Percentiles rank a stretch among this genome's conserved stretches.
phyloP scores from a whole-genome alignment of 2,797 vertebrate genomes.

The Periophthalmus magnuspinnatus region DNA sequence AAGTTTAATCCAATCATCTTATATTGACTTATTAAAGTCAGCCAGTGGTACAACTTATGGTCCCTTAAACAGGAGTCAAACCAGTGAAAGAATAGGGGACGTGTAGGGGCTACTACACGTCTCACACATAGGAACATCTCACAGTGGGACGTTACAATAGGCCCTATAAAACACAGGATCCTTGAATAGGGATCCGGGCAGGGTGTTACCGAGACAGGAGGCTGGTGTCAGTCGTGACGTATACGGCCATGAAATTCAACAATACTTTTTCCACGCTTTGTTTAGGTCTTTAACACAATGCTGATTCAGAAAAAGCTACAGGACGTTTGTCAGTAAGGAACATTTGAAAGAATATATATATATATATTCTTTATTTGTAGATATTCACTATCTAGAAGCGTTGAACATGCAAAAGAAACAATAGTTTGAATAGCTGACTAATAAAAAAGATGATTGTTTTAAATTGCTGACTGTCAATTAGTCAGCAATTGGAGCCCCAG shows the following conservation, averaged over 20 bases:
- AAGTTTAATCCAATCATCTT: too few species aligned
- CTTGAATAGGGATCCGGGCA: conserved; percentile 14
- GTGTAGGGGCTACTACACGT: conserved; percentile 38
- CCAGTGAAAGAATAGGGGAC: conserved; percentile 41
- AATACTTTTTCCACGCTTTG: not conserved
- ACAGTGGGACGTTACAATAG: conserved; percentile 54
- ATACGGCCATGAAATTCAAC: not conserved
- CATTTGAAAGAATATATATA: too few species aligned
- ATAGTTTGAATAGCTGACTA: too few species aligned
- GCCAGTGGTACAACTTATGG: too few species aligned
- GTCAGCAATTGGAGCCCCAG: not conserved
- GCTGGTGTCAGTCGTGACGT: not conserved
- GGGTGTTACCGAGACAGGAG: conserved; percentile 18
- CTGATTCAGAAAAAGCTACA: not conserved
- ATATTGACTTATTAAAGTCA: too few species aligned
- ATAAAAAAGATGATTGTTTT: not conserved
- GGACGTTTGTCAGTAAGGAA: not conserved
- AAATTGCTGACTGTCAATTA: too few species aligned
- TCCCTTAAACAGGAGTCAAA: not conserved
- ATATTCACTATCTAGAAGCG: too few species aligned
- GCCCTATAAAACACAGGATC: conserved; percentile 45
- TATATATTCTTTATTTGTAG: too few species aligned
- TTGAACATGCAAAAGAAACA: too few species aligned
- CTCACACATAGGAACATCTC: conserved; percentile 49
- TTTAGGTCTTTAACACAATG: not conserved